A percentile compares a stretch with the other conserved stretches of the same genome.
Conservation (phyloP, 2,797 vertebrate genomes). For the Rhinichthys osculus region DNA sequence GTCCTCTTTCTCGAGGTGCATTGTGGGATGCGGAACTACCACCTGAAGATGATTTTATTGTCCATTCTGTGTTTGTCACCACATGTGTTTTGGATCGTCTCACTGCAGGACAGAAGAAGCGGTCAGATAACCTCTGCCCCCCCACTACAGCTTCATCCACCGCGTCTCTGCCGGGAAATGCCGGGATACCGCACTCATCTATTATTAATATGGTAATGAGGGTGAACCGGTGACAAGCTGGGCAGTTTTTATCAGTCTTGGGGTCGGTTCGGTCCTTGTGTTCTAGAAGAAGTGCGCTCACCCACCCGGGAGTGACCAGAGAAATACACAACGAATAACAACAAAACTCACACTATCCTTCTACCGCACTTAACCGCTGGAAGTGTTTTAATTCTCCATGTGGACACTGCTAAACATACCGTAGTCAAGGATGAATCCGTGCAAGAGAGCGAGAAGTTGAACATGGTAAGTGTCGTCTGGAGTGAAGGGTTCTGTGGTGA, state of each 20-base stretch:
- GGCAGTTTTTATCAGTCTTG: slow-evolving; percentile 65
- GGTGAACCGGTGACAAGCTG: slow-evolving; percentile 61
- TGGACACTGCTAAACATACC: not conserved
- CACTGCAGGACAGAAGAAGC: slow-evolving; percentile 42
- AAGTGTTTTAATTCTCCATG: slow-evolving; percentile 14
- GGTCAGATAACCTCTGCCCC: slow-evolving; percentile 65
- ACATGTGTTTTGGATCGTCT: slow-evolving; percentile 32
- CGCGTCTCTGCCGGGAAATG: slow-evolving; percentile 41
- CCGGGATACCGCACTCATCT: slow-evolving; percentile 56
- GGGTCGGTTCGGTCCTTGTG: slow-evolving; percentile 47
- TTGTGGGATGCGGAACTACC: slow-evolving; percentile 5
- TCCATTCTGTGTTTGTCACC: slow-evolving; percentile 21
- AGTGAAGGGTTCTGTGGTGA: slow-evolving; percentile 59
- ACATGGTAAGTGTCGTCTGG: slow-evolving; percentile 29
- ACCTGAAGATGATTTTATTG: slow-evolving; percentile 14
- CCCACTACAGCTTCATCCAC: slow-evolving; percentile 55
- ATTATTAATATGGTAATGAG: slow-evolving; percentile 68
- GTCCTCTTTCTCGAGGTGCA: not conserved
- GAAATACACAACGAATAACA: not conserved
- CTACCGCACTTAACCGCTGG: not conserved
- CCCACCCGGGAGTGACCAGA: slow-evolving; percentile 29
- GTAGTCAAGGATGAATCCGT: not conserved
- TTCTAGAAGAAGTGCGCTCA: slow-evolving; percentile 45
- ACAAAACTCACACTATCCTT: not conserved
- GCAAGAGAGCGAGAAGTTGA: slow-evolving; percentile 13